Evolutionary conservation across 2,888 invertebrate species (phyloP).

Genomic region (Mythimna pallens): DNA sequence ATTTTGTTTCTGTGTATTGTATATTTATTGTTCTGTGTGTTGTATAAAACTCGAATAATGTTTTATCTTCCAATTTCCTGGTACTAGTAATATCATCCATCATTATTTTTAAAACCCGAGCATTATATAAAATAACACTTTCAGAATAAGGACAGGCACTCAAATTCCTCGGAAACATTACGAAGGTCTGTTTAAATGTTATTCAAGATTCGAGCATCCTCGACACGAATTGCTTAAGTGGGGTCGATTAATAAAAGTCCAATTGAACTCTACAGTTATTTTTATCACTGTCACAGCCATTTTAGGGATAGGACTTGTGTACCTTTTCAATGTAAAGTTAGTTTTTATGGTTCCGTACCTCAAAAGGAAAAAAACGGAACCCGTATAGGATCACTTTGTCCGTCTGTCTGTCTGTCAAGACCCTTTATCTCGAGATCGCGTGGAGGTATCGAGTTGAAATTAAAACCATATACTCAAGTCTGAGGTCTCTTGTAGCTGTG

Average conservation of each 20-base stretch:
- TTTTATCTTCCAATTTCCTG: too few relatives aligned
- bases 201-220: constrained; percentile 46
- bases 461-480: too few relatives aligned
- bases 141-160: constrained; percentile 13
- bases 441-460: too few relatives aligned
- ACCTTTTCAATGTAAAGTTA: constrained; percentile 20
- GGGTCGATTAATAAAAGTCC: constrained; percentile 61
- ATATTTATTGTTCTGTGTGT: too few relatives aligned
- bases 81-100: not conserved
- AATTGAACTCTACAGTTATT: constrained; percentile 56
- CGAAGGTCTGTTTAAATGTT: constrained; percentile 34
- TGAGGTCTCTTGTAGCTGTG: too few relatives aligned
- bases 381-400: too few relatives aligned
- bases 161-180: constrained; percentile 37
- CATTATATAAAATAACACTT: constrained; percentile 24
- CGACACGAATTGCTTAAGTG: constrained; percentile 41
- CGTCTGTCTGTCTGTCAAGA: too few relatives aligned
- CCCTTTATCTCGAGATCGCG: too few relatives aligned
- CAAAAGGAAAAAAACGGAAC: too few relatives aligned
- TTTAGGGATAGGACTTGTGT: constrained; percentile 38
- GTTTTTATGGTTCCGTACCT: not conserved
- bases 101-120: constrained; percentile 2
- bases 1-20: too few relatives aligned
- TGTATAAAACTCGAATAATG: too few relatives aligned
- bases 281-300: constrained; percentile 55